Percentiles rank a stretch among this genome's conserved stretches.
Conservation (phyloP, 2,113 vertebrate species). For the Sitta europaea region DNA sequence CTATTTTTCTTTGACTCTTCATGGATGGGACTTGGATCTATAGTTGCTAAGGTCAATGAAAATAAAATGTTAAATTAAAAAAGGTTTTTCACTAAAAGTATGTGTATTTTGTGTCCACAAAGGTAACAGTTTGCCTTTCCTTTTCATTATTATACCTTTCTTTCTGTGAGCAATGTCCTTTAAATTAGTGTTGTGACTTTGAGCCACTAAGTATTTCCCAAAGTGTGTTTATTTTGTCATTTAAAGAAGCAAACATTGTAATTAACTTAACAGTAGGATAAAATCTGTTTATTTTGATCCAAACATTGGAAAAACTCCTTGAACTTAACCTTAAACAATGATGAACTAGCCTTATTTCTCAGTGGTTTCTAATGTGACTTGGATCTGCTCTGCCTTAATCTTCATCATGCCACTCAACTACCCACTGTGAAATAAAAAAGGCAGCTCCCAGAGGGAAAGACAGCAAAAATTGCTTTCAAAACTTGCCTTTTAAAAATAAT, state of each 20-base stretch:
- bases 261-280: background rate
- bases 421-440: constrained; percentile 3
- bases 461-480: background rate
- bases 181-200: background rate
- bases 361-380: background rate
- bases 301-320: background rate
- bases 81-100: background rate
- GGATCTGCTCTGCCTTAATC: background rate
- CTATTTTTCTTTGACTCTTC: background rate
- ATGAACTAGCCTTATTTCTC: background rate
- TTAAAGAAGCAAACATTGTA: background rate
- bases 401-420: background rate
- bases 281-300: background rate
- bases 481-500: background rate
- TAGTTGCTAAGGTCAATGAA: background rate
- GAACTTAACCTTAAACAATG: background rate
- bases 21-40: background rate
- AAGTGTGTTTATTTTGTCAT: background rate
- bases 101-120: background rate
- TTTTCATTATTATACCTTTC: background rate
- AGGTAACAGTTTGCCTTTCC: background rate
- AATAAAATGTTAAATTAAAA: background rate
- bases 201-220: background rate
- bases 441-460: background rate
- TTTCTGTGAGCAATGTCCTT: background rate